Conservation (phyloP, 1,140 invertebrate genomes). For the Zaprionus ornatus region DNA sequence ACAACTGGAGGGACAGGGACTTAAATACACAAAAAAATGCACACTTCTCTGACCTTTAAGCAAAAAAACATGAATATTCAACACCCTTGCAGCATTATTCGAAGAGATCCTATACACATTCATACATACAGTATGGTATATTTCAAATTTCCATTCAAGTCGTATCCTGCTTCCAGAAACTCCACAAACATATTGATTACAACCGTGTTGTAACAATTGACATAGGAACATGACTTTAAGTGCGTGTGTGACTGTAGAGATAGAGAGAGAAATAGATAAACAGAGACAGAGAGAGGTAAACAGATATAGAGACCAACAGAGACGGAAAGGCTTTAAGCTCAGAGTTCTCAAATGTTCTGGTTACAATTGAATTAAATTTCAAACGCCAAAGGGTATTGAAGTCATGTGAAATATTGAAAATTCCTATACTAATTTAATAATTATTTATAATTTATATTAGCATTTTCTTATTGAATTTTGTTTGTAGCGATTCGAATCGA, state of each 20-base stretch:
- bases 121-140: background rate
- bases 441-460: background rate
- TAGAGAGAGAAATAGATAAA: too few species aligned
- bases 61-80: background rate
- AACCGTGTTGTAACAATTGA: background rate
- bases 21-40: background rate
- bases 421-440: background rate
- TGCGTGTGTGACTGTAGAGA: background rate
- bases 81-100: background rate
- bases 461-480: background rate
- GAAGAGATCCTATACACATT: background rate
- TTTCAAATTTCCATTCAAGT: background rate
- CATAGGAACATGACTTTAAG: background rate
- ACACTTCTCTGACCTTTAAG: background rate
- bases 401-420: background rate
- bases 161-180: background rate
- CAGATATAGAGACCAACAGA: too few species aligned
- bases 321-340: background rate
- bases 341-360: background rate
- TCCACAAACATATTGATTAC: background rate
- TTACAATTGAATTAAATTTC: too few species aligned
- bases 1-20: background rate
- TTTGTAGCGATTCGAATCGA: background rate
- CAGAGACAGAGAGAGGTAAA: too few species aligned
- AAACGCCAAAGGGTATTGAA: background rate